These are phyloP conservation scores for Erinaceus europaeus DNA, from an alignment of 2,113 vertebrate species.

Conservation along the genomic window DNA sequence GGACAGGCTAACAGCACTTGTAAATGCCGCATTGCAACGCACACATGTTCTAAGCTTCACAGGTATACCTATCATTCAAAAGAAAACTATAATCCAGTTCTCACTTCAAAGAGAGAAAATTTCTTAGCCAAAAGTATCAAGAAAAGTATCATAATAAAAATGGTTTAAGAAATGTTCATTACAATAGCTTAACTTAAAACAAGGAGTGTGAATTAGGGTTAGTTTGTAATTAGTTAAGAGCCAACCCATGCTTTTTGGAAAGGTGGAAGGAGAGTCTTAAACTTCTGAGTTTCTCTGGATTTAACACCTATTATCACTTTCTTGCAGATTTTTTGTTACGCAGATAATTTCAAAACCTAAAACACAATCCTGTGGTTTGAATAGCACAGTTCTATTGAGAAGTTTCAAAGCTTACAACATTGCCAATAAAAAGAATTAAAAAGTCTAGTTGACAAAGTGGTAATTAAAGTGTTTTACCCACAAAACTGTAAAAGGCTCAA, in stretches of 20 bases:
- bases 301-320: constrained; percentile 72
- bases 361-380: constrained; percentile 76
- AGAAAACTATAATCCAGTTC: constrained; percentile 89
- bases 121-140: constrained; percentile 81
- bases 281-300: constrained; percentile 69
- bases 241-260: constrained; percentile 74
- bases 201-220: constrained; percentile 75
- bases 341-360: constrained; percentile 75
- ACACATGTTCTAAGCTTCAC: constrained; percentile 90
- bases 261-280: constrained; percentile 70
- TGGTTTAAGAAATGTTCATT: constrained; percentile 80
- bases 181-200: constrained; percentile 77
- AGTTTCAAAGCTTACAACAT: constrained; percentile 79
- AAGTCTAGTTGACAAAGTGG: constrained; percentile 81
- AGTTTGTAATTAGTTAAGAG: constrained; percentile 78
- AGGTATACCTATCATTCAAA: constrained; percentile 89
- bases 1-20: constrained; percentile 95
- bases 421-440: constrained; percentile 79
- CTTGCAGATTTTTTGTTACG: constrained; percentile 77
- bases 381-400: constrained; percentile 72
- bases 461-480: constrained; percentile 84
- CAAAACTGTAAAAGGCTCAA: constrained; percentile 78
- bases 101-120: constrained; percentile 85
- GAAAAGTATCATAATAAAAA: constrained; percentile 83
- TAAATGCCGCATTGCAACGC: constrained; percentile 95